Evolutionary conservation across 2,888 invertebrate genomes (phyloP), one percentile per base, ranked within the genome.

Genomic region (Agrotis clavis): DNA sequence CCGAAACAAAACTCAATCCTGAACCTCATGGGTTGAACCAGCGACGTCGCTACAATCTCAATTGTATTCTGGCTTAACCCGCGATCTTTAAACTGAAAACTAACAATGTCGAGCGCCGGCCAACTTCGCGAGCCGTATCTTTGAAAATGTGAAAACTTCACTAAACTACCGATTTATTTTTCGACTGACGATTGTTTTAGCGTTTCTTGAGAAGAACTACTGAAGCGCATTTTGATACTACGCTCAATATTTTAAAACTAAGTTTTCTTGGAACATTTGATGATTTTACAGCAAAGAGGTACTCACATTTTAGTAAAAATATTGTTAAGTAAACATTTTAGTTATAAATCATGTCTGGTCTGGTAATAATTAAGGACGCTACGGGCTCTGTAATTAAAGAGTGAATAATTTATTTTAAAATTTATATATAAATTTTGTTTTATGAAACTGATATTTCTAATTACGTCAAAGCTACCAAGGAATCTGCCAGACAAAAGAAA

Each of bases 61-160:
- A 76, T 81, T 81, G 81, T 86, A 86, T 83, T 78, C 84, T 65
- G 76, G 84, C 79, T 87, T 71, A 86, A 77, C 84, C 85, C 86
- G 71, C 81, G 87, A 87, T 87, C 84, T 86, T 82, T 81, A 83
- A 86, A 89, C 87, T 82, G 84, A 85, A 85, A 86, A 85, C 88
- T 85, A 85, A 88, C 89, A 89, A 85, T 85, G 88, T 89, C 69
- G 73, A 74, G 78, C 72, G 53, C 74, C 53, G 69, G 18, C 53
- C 45, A 82, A 81, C 76, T 80, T 72, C 66, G 54, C 57, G 35
- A 64, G 61, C 77, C 73, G 81, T 87, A 87, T 87, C 86, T 88
- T 77, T 80, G 78, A 77, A 86, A 88, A 90, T 89, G 87, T 83
- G 90, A 85, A 89, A 89, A 90, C 80, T 90, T 81, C 56, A 68